These are phyloP conservation scores for Caiman crocodilus DNA, from an alignment of 2,797 vertebrate genomes.

Conservation along the genomic window DNA sequence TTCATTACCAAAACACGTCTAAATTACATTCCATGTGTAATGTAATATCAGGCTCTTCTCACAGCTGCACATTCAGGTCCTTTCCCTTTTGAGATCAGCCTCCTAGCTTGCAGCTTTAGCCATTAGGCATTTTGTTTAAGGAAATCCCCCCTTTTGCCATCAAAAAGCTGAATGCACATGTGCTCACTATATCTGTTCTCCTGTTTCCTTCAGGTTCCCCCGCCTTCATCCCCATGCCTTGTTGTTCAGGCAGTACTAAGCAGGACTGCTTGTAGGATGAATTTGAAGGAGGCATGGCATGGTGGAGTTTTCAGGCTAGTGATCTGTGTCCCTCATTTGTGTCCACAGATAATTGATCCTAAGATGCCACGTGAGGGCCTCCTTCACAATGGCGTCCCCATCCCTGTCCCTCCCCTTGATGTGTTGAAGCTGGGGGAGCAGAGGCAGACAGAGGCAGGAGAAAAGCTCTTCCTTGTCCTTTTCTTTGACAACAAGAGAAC, in stretches of 20 bases:
- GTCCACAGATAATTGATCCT: slow-evolving; percentile 93
- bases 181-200: not conserved
- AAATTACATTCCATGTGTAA: not conserved
- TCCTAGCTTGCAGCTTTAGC: not conserved
- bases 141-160: not conserved
- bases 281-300: not conserved
- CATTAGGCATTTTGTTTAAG: not conserved
- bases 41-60: not conserved
- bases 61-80: rapidly evolving
- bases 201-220: not conserved
- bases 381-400: slow-evolving; percentile 96
- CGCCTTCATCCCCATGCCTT: not conserved
- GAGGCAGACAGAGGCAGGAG: slow-evolving; percentile 90
- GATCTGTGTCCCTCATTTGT: not conserved
- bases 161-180: not conserved
- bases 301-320: not conserved
- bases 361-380: slow-evolving; percentile 97
- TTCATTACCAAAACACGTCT: not conserved
- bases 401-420: slow-evolving; percentile 95
- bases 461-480: slow-evolving; percentile 96
- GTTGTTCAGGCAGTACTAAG: not conserved
- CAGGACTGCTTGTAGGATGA: not conserved
- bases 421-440: slow-evolving; percentile 93
- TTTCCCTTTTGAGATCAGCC: not conserved
- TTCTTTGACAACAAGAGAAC: slow-evolving; percentile 99